A percentile compares a stretch with the other conserved stretches of the same genome.
Evolutionary conservation across 2,113 vertebrate genomes (phyloP).

Genomic region (Grus americana): DNA sequence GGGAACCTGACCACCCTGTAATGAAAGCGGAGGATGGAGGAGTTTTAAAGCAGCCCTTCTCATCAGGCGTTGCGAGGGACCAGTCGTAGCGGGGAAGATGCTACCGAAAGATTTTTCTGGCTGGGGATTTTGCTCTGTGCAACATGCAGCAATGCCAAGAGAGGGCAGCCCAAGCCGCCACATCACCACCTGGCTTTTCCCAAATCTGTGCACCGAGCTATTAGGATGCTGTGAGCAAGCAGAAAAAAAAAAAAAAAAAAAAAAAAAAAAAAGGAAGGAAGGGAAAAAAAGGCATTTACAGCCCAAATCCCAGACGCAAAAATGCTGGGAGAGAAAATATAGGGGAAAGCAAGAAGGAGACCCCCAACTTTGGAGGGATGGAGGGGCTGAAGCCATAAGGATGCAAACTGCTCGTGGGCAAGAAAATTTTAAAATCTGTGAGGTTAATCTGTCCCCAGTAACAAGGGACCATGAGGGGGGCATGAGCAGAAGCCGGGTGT

Average conservation of each 20-base stretch:
- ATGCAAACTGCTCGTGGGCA: neutral
- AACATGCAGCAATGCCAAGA: conserved; percentile 9
- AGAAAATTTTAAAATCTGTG: neutral
- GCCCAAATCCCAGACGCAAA: neutral
- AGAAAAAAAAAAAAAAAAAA: neutral
- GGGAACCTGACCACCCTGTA: neutral
- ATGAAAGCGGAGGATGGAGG: neutral
- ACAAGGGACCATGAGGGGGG: fast-evolving
- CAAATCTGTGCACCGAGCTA: fast-evolving
- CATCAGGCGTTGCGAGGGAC: neutral
- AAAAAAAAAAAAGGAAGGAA: too few relatives aligned
- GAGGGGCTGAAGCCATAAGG: neutral
- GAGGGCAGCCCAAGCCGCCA: conserved; percentile 52
- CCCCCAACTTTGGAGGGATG: neutral
- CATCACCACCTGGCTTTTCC: neutral
- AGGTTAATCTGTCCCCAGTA: fast-evolving
- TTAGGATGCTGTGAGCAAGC: neutral
- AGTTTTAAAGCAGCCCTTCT: neutral
- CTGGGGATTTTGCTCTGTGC: neutral
- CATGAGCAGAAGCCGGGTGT: fast-evolving
- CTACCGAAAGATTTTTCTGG: neutral
- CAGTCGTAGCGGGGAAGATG: neutral
- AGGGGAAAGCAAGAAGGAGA: neutral
- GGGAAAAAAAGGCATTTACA: neutral
- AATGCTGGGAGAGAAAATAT: neutral